Conservation (phyloP, 1,140 invertebrate genomes). For the Solenopsis invicta region DNA sequence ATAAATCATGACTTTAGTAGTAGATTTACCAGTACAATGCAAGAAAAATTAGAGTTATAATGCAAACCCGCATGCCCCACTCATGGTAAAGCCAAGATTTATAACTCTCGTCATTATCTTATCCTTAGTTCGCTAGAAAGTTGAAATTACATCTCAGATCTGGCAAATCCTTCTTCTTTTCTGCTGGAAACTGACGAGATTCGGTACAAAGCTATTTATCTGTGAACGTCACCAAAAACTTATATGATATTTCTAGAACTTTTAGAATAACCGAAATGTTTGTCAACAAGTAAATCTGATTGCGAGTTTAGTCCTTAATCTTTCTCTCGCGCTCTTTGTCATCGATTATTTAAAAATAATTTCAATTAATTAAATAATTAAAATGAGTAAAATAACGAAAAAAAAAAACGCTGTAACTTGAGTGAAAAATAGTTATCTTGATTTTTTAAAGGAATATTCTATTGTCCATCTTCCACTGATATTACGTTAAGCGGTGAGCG, state of each 20-base stretch:
- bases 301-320: neutral
- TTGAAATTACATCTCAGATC: slow-evolving; percentile 56
- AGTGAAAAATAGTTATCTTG: neutral
- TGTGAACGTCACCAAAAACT: neutral
- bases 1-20: slow-evolving; percentile 52
- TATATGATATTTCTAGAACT: slow-evolving; percentile 16
- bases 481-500: neutral
- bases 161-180: slow-evolving; percentile 42
- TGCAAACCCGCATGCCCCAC: slow-evolving; percentile 7
- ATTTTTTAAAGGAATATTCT: neutral
- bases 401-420: neutral
- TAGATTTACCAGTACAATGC: slow-evolving; percentile 17
- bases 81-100: slow-evolving; percentile 56
- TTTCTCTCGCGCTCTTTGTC: too few species aligned
- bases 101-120: slow-evolving; percentile 57
- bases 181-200: slow-evolving; percentile 29
- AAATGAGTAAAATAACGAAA: neutral
- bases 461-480: neutral
- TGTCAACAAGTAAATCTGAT: slow-evolving; percentile 12
- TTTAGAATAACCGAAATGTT: slow-evolving; percentile 25
- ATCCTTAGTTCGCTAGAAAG: slow-evolving; percentile 49
- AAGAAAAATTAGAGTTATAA: slow-evolving; percentile 58
- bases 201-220: slow-evolving; percentile 52
- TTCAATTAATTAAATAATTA: neutral
- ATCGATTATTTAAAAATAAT: slow-evolving; percentile 18